Percentiles rank a stretch among this genome's conserved stretches.
Evolutionary conservation across 2,113 vertebrate species (phyloP).

Genomic region (Hypocryptadius cinnamomeus): DNA sequence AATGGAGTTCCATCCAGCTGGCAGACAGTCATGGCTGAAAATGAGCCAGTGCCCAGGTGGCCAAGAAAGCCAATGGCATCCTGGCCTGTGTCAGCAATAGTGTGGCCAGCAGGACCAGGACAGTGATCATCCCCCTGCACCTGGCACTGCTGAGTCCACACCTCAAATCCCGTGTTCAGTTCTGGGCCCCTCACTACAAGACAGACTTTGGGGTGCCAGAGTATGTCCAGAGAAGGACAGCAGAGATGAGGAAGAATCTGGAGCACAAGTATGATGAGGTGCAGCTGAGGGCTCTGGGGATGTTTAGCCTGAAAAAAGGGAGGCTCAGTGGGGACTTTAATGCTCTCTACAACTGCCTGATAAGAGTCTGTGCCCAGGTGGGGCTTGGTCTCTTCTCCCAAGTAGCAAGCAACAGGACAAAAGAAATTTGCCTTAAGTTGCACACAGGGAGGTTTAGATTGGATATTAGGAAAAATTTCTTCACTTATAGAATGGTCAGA

Average conservation of each 20-base stretch:
- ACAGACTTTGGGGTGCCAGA: not conserved
- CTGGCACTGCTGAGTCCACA: not conserved
- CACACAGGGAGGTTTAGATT: not conserved
- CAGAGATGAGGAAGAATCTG: not conserved
- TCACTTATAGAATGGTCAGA: not conserved
- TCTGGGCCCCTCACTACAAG: no score
- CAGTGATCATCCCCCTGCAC: fast-evolving
- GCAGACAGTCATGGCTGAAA: not conserved
- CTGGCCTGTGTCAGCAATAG: not conserved
- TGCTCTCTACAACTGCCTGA: not conserved
- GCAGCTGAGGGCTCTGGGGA: not conserved
- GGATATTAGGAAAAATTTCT: not conserved
- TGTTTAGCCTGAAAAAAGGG: not conserved
- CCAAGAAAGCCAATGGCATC: not conserved
- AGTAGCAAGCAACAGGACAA: not conserved
- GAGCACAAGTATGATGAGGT: not conserved
- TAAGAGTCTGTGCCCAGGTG: not conserved
- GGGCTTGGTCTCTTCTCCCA: not conserved
- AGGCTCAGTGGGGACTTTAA: not conserved
- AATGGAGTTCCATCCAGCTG: not conserved
- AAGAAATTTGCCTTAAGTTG: not conserved
- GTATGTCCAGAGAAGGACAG: fast-evolving
- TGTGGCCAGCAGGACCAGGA: not conserved
- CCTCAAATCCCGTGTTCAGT: no score
- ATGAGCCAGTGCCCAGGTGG: not conserved